phyloP scores from a whole-genome alignment of 2,797 vertebrate genomes.

The Megalops cyprinoides region DNA sequence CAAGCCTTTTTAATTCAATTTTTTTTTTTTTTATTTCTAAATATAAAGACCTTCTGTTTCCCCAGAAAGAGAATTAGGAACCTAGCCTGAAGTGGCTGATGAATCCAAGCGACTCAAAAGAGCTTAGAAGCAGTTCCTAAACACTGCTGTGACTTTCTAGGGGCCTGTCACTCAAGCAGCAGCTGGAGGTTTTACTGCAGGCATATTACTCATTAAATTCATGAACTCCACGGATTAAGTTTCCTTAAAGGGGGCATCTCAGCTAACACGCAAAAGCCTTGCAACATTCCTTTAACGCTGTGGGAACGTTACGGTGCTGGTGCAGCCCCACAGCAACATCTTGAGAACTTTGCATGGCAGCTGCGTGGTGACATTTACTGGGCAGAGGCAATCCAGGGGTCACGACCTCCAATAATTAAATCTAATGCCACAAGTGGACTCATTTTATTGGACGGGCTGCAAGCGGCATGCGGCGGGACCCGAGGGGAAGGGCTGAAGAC shows the following conservation, averaged over 20 bases:
- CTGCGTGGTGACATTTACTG: conserved; percentile 58
- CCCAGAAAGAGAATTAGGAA: background rate
- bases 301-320: background rate
- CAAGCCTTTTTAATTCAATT: background rate
- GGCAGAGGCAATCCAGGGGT: conserved; percentile 67
- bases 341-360: conserved; percentile 24
- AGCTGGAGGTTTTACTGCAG: background rate
- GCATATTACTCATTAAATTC: background rate
- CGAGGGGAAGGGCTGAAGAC: background rate
- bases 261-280: background rate
- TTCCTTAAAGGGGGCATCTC: background rate
- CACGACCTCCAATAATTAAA: conserved; percentile 58
- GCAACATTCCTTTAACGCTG: background rate
- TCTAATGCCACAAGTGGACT: conserved; percentile 61
- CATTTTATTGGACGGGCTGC: conserved; percentile 34
- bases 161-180: background rate
- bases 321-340: too few species aligned
- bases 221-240: background rate
- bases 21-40: background rate
- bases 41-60: background rate
- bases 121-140: background rate
- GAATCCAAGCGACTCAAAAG: background rate
- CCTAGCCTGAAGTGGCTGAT: too few species aligned
- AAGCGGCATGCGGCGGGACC: background rate
- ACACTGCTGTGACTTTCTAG: background rate